Percentiles rank a stretch among this genome's conserved stretches.
These are phyloP conservation scores for Ardeotis arabs DNA, from an alignment of 2,113 vertebrate genomes.

Conservation along the genomic window DNA sequence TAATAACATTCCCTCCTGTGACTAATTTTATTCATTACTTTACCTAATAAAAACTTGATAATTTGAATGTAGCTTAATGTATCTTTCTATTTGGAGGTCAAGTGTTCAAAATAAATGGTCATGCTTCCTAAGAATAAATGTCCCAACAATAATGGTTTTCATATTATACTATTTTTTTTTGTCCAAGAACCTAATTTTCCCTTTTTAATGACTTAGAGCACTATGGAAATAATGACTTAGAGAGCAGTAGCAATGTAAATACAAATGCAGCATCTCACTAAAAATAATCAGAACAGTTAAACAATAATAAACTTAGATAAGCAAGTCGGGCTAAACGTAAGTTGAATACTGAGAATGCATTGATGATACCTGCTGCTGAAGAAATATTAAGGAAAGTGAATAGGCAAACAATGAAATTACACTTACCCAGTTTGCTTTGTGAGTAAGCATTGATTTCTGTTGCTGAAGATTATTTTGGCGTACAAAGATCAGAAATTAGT, in stretches of 20 bases:
- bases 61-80: background rate
- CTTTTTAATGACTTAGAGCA: background rate
- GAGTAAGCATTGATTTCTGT: conserved; percentile 49
- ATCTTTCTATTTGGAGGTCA: background rate
- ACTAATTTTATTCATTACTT: conserved; percentile 10
- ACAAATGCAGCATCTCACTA: background rate
- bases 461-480: background rate
- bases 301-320: background rate
- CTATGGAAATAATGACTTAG: background rate
- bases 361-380: conserved; percentile 12
- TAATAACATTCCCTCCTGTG: conserved; percentile 6
- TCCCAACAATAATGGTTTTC: background rate
- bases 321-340: background rate
- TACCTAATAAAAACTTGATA: conserved; percentile 4
- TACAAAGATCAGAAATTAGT: conserved; percentile 17
- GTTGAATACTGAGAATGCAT: background rate
- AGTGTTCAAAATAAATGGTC: background rate
- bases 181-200: background rate
- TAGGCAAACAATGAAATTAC: conserved; percentile 13
- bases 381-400: conserved; percentile 11
- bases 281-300: background rate
- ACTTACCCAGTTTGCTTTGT: conserved; percentile 17
- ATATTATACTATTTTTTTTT: background rate
- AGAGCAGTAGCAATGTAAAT: background rate
- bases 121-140: background rate